Conservation (phyloP, 2,888 invertebrate species). For the Oxystoma pomonae region DNA sequence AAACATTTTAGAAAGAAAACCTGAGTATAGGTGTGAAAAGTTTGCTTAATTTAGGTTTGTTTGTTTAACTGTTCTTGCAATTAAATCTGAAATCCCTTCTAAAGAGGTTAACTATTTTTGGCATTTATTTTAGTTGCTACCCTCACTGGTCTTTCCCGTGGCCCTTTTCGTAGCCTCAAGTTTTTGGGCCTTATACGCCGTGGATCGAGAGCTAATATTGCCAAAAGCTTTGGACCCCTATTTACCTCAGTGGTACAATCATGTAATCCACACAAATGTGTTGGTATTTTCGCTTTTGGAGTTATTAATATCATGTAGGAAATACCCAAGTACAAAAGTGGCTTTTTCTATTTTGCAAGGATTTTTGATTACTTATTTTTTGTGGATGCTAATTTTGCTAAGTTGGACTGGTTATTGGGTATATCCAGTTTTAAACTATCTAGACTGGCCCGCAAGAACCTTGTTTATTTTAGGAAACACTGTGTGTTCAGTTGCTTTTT, state of each 20-base stretch:
- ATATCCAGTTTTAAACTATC: constrained; percentile 80
- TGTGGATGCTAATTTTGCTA: constrained; percentile 78
- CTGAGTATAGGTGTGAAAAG: too few species aligned
- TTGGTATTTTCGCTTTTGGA: constrained; percentile 75
- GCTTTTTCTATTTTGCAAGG: constrained; percentile 59
- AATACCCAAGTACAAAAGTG: constrained; percentile 65
- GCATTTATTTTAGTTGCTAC: constrained; percentile 35
- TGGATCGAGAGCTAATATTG: constrained; percentile 87
- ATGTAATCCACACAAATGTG: constrained; percentile 87
- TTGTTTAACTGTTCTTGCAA: background rate
- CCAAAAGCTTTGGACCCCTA: constrained; percentile 78
- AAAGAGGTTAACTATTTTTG: constrained; percentile 9
- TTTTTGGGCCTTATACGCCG: constrained; percentile 86
- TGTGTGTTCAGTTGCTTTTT: constrained; percentile 58
- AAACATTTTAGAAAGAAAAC: too few species aligned
- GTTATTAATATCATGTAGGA: constrained; percentile 68
- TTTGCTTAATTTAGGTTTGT: too few species aligned
- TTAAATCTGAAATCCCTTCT: background rate
- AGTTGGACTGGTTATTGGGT: constrained; percentile 80
- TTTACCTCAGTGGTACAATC: constrained; percentile 91
- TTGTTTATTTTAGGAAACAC: constrained; percentile 68
- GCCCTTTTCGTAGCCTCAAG: constrained; percentile 82
- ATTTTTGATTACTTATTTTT: constrained; percentile 68
- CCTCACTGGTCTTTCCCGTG: constrained; percentile 72
- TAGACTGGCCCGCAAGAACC: constrained; percentile 68